Evolutionary conservation across 64 coral and sea anemone species (phyloP), one percentile per base, ranked within the genome.

Genomic region (Catalaphyllia jardinei): DNA sequence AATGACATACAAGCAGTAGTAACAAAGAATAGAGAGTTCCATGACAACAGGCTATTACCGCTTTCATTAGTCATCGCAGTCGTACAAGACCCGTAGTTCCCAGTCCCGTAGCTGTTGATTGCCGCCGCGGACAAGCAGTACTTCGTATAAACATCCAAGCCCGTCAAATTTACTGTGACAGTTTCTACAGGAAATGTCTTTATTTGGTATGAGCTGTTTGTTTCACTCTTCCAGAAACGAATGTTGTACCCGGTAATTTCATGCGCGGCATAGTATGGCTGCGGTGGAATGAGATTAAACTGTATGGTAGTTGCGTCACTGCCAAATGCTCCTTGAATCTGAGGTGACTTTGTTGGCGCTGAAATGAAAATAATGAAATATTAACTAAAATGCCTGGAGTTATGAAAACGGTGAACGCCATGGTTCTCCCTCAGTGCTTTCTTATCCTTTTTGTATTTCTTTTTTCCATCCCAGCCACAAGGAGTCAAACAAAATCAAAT

Each of bases 251-350:
- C 51, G 15, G 77, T 61, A 24, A 79, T 25, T 25, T 79, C 28
- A 22, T 60, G 61, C 51, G 28, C 77, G 77, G 77, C 77, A 61
- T 79, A 79, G 29, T 79, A 79, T 79, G 54, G n/a, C 10, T 9
- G 77, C 13, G 77, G 77, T 2, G 77, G 27, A 79, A n/a, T 79
- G 77, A 79, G 28, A 13, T 30, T 13, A 17, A 79, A 79, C 54
- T 79, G 77, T 27, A 79, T 22, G 25, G 77, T 60, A 19, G 27
- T 60, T 17, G 18, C 28, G 27, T 18, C 19, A 29, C 11, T 33
- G 27, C 25, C 28, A 0, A 18, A 29, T 3, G 79, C 79, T 13
- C 29, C 15, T 4, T 19, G 57, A 63, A 81, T 81, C 64, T n/a
- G 62, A 16, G 79, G 79, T 8, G 79, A 11, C 25, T 19, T 35